Evolutionary conservation across 1,140 invertebrate species (phyloP).

Genomic region (Capitella teleta): DNA sequence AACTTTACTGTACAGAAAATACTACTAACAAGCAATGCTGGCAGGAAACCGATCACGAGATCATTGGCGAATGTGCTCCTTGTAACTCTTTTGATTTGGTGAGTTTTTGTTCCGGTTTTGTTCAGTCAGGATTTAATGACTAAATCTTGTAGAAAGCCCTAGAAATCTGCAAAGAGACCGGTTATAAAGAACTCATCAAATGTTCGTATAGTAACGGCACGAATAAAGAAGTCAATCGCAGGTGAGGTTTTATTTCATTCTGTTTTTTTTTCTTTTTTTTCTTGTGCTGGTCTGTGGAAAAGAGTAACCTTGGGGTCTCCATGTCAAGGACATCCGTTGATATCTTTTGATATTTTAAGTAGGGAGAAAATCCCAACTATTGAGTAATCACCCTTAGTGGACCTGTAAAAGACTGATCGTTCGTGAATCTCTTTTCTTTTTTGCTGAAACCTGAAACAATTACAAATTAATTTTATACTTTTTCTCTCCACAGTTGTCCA

Average conservation of each 20-base stretch:
- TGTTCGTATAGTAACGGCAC: background rate
- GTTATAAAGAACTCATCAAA: slow-evolving; percentile 1
- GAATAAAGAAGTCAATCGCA: background rate
- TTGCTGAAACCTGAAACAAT: background rate
- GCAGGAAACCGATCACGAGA: background rate
- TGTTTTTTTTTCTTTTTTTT: background rate
- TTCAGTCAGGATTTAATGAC: too few relatives aligned
- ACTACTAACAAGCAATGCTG: background rate
- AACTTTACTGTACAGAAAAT: background rate
- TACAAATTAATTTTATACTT: background rate
- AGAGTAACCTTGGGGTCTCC: background rate
- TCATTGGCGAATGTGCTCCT: background rate
- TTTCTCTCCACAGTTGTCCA: slow-evolving; percentile 10
- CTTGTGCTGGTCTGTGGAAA: background rate
- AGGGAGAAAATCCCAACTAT: background rate
- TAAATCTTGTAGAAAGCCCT: background rate
- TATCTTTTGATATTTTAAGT: background rate
- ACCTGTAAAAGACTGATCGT: background rate
- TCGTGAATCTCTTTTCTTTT: background rate
- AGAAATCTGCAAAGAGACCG: background rate
- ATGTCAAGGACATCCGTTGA: background rate
- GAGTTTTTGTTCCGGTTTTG: background rate
- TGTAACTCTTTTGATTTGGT: background rate
- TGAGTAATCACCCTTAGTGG: background rate
- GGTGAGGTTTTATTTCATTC: background rate